Base-by-base conservation (phyloP, 2,888 invertebrate genomes). In the Melieria picta region DNA sequence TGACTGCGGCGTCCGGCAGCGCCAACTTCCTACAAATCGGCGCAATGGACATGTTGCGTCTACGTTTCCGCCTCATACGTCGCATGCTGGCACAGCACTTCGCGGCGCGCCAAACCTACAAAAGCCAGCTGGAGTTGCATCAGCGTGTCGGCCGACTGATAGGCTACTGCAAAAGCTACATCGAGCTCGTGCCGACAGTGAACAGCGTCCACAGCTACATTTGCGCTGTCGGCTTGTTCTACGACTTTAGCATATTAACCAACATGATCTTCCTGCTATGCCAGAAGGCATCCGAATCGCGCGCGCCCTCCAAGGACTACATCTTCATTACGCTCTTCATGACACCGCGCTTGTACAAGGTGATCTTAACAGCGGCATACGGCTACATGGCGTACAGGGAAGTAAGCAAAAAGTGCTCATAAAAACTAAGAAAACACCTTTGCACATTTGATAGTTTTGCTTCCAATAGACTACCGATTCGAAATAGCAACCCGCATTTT, bases 161-260 rank as follows among this genome's bases (percentile, higher is more conserved):
- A 5, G 42, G 42, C n/a, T 74, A 69, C 50, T 76, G 61, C 7
- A 80, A 78, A 55, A 72, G 77, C 6, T 81, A 83, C 65, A 77
- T 75, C 4, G 71, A 74, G 7, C 61, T 85, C n/a, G 72, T 85
- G 6, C 47, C 57, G 13, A 75, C 74, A 11, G 13, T 85, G 1
- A 86, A 85, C 73, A 58, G 55, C 1, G 75, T 84, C 0, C 83
- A 80, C 47, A 76, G 79, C 1, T 63, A 73, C 7, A 71, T 76
- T 0, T 75, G 76, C 7, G 79, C 79, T 43, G 69, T 72, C 0
- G 79, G 77, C 43, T 68, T 80, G 11, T 82, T 86, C 63, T 81
- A 85, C 69, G 85, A 84, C 64, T 86, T 85, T 47, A 76, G 78
- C 0, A 77, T 84, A 61, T 74, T 81, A 72, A 82, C 85, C 7